Conservation (phyloP, 2,113 vertebrate genomes). For the mouse (Mus musculus) region DNA sequence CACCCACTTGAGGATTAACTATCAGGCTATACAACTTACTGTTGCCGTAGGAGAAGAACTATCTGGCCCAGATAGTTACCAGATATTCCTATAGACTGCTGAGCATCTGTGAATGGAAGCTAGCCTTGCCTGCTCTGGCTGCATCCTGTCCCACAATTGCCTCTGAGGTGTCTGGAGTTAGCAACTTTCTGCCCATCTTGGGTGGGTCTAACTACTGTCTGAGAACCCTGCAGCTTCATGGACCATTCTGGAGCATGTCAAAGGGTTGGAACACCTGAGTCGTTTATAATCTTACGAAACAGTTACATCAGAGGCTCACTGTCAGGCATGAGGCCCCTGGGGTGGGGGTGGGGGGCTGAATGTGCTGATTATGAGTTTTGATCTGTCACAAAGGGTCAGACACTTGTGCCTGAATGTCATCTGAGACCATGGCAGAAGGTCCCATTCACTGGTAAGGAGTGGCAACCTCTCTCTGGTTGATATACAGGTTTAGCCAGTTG, state of each 20-base stretch:
- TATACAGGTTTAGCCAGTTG: neutral
- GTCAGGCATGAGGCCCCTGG: neutral
- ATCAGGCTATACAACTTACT: neutral
- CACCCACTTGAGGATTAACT: neutral
- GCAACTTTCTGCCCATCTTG: neutral
- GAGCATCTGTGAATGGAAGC: neutral
- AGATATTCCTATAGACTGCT: neutral
- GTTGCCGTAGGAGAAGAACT: neutral
- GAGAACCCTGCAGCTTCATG: neutral
- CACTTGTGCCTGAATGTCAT: neutral
- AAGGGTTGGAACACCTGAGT: neutral
- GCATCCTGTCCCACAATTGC: rapidly evolving
- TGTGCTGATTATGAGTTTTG: neutral
- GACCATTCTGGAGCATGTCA: neutral
- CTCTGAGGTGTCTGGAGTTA: neutral
- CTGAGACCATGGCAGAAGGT: neutral
- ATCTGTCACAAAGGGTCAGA: neutral
- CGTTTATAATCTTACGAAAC: neutral
- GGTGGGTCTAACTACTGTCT: neutral
- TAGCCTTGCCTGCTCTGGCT: neutral
- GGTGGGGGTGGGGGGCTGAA: neutral
- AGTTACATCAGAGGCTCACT: neutral
- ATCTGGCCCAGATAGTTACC: neutral
- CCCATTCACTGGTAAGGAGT: neutral
- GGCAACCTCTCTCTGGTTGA: neutral